Percentiles rank a stretch among this genome's conserved stretches.
These are phyloP conservation scores for Macropus fuliginosus DNA, from an alignment of 2,797 vertebrate species.

Conservation along the genomic window DNA sequence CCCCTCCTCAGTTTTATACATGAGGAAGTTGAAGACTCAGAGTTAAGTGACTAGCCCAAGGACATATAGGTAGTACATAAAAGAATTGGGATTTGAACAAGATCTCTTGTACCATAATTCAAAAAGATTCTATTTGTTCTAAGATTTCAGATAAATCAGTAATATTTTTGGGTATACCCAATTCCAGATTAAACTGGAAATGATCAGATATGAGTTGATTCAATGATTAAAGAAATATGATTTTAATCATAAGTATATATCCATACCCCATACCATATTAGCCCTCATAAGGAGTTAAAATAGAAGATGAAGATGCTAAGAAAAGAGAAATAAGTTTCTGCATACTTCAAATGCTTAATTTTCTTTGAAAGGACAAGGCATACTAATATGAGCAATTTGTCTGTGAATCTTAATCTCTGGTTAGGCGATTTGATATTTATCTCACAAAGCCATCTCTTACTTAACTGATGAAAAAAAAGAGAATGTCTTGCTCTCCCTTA, in stretches of 20 bases:
- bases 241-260: not conserved
- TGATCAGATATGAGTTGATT: not conserved
- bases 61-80: not conserved
- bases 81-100: not conserved
- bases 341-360: not conserved
- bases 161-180: not conserved
- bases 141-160: constrained; percentile 13
- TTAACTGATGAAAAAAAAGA: constrained; percentile 28
- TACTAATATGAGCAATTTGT: not conserved
- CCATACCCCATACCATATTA: not conserved
- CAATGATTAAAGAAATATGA: constrained; percentile 6
- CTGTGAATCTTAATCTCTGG: constrained; percentile 15
- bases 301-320: not conserved
- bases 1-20: not conserved
- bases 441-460: constrained; percentile 25
- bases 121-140: not conserved
- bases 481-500: constrained; percentile 22
- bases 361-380: not conserved
- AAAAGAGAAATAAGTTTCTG: constrained; percentile 21
- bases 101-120: not conserved
- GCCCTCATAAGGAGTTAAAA: constrained; percentile 44
- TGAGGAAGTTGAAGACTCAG: not conserved
- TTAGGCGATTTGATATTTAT: constrained; percentile 31
- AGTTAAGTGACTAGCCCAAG: not conserved
- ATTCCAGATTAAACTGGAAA: constrained; percentile 11